Evolutionary conservation across 2,888 invertebrate species (phyloP), one percentile per base, ranked within the genome.

Genomic region (Lepidochitona cinerea): DNA sequence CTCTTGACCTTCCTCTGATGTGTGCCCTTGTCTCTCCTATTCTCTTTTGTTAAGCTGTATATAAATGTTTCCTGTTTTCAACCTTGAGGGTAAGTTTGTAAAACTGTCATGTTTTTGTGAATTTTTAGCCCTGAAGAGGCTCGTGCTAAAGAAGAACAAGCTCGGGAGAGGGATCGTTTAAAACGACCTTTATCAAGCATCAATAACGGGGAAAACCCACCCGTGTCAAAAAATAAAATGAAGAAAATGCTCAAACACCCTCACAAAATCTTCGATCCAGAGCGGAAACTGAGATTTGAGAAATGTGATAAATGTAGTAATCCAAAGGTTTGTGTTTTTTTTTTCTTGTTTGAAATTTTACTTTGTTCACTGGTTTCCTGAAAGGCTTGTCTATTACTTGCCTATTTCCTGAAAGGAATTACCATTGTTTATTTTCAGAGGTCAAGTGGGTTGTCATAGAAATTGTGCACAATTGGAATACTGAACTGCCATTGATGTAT

Each of bases 211-310:
- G 78, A 77, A 35, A 80, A 82, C 23, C 75, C 81, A 35, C 82
- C 81, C 2, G 73, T 91, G 41, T 96, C 97, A 6, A 93, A 95
- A 72, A 96, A 96, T 86, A 94, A 94, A 88, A 94, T 96, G 93
- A 97, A 97, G 89, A 96, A 95, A 89, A 90, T 96, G 76, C 92
- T 94, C 75, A 93, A 95, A 80, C 93, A 95, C 82, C 96, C 96
- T 23, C 92, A 92, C 75, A 95, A 94, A 79, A 88, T 85, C 71
- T 90, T 89, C 84, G 83, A 85, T n/a, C 72, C 77, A 12, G 76
- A 70, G 14, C 74, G 76, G 64, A 85, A 84, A 70, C 70, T 77
- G 29, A 81, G 79, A 49, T 88, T 84, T 81, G 84, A 86, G 49
- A 83, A 83, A 18, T 89, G 89, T 76, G 76, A 72, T 6, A 66